Evolutionary conservation across 2,888 invertebrate species (phyloP).

Genomic region (Brassicogethes aeneus): DNA sequence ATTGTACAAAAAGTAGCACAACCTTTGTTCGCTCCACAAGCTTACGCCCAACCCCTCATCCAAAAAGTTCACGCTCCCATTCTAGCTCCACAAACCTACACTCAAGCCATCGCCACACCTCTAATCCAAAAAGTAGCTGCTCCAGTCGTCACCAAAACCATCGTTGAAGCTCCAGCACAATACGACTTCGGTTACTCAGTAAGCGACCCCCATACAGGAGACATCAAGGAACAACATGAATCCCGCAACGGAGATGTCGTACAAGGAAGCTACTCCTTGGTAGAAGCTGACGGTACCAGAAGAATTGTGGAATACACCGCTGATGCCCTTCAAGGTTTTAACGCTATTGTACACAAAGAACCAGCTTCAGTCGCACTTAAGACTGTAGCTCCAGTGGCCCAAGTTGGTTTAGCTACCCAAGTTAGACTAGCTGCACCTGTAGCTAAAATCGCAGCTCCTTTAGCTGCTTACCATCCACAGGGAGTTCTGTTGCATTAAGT

Average conservation of each 20-base stretch:
- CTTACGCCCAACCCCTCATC: constrained; percentile 25
- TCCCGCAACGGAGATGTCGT: constrained; percentile 43
- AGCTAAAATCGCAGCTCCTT: too few relatives aligned
- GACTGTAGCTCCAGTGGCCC: constrained; percentile 23
- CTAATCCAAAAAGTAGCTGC: constrained; percentile 28
- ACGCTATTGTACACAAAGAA: constrained; percentile 44
- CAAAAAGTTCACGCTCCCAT: constrained; percentile 38
- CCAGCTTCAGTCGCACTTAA: constrained; percentile 34
- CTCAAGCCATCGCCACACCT: constrained; percentile 34
- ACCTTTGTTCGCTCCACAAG: constrained; percentile 32
- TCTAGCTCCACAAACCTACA: constrained; percentile 9
- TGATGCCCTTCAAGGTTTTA: constrained; percentile 44
- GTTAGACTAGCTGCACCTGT: constrained; percentile 33
- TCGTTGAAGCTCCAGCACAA: not conserved
- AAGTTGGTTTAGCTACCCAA: constrained; percentile 25
- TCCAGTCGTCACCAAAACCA: constrained; percentile 3
- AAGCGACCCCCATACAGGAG: constrained; percentile 34
- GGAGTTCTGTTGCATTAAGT: too few relatives aligned
- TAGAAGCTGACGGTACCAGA: constrained; percentile 44
- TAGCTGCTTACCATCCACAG: too few relatives aligned
- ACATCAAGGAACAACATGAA: constrained; percentile 45
- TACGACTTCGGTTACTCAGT: not conserved
- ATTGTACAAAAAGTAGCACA: too few relatives aligned
- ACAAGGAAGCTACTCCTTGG: constrained; percentile 42
- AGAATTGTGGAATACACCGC: constrained; percentile 45